Evolutionary conservation across 2,113 vertebrate species (phyloP), one percentile per base, ranked within the genome.

Genomic region (Loxodonta africana): DNA sequence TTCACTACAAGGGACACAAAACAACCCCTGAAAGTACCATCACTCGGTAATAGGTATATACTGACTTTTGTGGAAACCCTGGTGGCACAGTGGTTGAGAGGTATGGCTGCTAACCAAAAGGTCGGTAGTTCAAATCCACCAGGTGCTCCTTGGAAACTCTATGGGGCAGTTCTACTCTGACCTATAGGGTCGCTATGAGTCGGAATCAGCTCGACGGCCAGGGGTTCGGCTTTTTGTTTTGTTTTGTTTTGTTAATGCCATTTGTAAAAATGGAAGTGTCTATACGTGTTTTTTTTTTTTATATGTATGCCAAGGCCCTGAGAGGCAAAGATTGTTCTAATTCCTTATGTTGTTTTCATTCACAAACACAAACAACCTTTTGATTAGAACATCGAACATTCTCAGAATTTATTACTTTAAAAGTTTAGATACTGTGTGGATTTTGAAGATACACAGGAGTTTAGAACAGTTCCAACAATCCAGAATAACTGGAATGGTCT

Each of bases 1-100:
- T 90, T 88, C 57, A 95, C 77, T 69, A 25, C 53, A 83, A 83
- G 48, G 91, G 30, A 83, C 81, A 65, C 6, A 83, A 87, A 97
- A 80, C 46, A 82, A 91, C 4, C 11, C 37, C 23, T 93, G 89
- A 26, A 88, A 71, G 20, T n/a, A 74, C 60, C 33, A 77, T 84
- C 60, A 77, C 25, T 94, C 80, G 73, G 73, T 84, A 90, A 41
- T 33, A 4, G 6, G 44, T 67, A 91, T 21, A 74, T 81, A 37
- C 37, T 37, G 37, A 37, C 37, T 37, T 37, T 37, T 37, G 37
- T 37, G 37, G 37, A 37, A 37, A 37, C 37, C 37, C 37, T 37
- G 37, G 37, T 37, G 37, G 37, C 37, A 37, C 37, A 37, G 37
- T 37, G 37, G 37, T 37, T 37, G 37, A 37, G 37, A 37, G 37